Evolutionary conservation across 2,113 vertebrate species (phyloP), one percentile per base, ranked within the genome.

Genomic region (Vicugna pacos): DNA sequence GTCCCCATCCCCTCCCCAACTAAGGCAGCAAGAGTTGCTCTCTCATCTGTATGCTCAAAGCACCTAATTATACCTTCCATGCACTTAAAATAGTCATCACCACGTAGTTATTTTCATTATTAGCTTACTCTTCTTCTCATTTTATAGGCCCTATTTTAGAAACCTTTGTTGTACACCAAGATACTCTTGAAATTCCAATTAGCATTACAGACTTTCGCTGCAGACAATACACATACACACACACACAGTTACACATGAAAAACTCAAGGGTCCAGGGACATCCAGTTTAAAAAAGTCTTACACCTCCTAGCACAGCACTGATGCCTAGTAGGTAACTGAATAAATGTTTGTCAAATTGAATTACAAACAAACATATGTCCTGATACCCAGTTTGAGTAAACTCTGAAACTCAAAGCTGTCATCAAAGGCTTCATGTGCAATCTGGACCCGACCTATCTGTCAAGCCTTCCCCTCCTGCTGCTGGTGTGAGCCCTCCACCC

Each of bases 1-100:
- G 12, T 42, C 11, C 60, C 13, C 28, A 1, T 48, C 2, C 0
- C 24, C 22, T 64, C 46, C 10, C 5, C 46, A 3, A 1, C 6
- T 0, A 46, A 19, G 54, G 15, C 54, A 62, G 17, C n/a, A 13
- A 73, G 12, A 6, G 62, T 12, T 28, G 19, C 24, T 60, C 30
- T 67, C n/a, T 88, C 15, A 2, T 64, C 64, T 26, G 1, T 1
- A 12, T 26, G 15, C 2, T 16, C 69, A 26, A 14, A 42, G 32
- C 7, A n/a, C 14, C 46, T 70, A 14, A 58, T 1, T 0, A 38
- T 26, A 35, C 17, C n/a, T 60, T 73, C n/a, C 7, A 8, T 28
- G 15, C 17, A 17, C 32, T 24, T 35, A 30, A 54, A 64, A 48
- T 7, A 20, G 17, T 28, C 30, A 8, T 8, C 28, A 30, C 13